A percentile compares a stretch with the other conserved stretches of the same genome.
Evolutionary conservation across 2,888 invertebrate species (phyloP).

Genomic region (Diloba caeruleocephala): DNA sequence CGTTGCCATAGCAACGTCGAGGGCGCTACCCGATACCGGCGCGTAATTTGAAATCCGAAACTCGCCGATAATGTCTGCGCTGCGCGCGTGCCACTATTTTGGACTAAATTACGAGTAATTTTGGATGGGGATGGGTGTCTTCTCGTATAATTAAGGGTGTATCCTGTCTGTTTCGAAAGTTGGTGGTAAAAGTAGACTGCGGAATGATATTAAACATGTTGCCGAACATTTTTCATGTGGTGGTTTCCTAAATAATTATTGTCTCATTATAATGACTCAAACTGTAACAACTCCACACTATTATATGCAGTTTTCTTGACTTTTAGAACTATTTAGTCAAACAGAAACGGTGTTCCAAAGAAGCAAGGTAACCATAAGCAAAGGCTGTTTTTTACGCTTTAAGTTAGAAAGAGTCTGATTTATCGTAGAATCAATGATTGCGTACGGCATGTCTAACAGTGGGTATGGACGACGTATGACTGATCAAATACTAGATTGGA

Average conservation of each 20-base stretch:
- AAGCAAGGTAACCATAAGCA: too few species aligned
- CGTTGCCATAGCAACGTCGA: constrained; percentile 82
- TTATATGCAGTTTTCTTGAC: too few species aligned
- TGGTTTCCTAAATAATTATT: constrained; percentile 10
- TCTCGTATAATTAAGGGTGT: constrained; percentile 66
- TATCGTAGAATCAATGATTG: too few species aligned
- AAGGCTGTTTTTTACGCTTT: too few species aligned
- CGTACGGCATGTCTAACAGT: too few species aligned
- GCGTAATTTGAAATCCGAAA: constrained; percentile 88
- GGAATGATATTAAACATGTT: constrained; percentile 55
- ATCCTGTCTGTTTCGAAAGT: constrained; percentile 56
- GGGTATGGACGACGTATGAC: too few species aligned
- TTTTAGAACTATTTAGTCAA: too few species aligned
- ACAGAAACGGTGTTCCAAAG: too few species aligned
- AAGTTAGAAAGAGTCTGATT: too few species aligned
- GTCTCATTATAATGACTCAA: constrained; percentile 21
- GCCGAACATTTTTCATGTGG: constrained; percentile 29
- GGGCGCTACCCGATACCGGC: constrained; percentile 86
- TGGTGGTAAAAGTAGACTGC: constrained; percentile 51
- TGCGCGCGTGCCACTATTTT: constrained; percentile 71
- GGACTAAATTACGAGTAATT: constrained; percentile 81
- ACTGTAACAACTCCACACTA: too few species aligned
- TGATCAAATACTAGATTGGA: too few species aligned
- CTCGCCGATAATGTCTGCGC: constrained; percentile 85
- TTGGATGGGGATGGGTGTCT: constrained; percentile 68